These are phyloP conservation scores for Mythimna vitellina DNA, from an alignment of 2,888 invertebrate species.

Conservation along the genomic window DNA sequence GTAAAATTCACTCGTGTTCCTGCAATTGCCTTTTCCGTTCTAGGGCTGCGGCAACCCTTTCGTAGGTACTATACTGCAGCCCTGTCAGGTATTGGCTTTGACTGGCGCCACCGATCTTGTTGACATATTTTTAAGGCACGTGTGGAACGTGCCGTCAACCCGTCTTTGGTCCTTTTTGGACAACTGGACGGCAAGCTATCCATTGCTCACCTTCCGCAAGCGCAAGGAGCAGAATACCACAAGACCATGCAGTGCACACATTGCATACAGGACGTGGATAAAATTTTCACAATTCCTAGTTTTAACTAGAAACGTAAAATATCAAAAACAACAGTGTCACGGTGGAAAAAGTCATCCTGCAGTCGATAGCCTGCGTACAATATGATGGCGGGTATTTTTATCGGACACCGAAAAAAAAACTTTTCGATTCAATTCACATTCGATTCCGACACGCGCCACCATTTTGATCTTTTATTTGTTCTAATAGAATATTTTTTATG, in stretches of 20 bases:
- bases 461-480: constrained; percentile 45
- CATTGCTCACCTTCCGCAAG: no score
- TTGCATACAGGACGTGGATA: not conserved
- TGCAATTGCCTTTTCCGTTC: no score
- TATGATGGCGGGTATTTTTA: constrained; percentile 53
- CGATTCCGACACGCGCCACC: constrained; percentile 33
- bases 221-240: no score
- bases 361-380: constrained; percentile 37
- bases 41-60: no score
- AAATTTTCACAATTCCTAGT: not conserved
- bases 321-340: constrained; percentile 30
- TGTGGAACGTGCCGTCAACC: no score
- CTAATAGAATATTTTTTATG: constrained; percentile 33
- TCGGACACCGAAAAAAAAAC: constrained; percentile 34
- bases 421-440: constrained; percentile 58
- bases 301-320: constrained; percentile 18
- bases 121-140: no score
- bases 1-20: no score
- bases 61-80: no score
- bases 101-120: no score
- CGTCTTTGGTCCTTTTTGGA: no score
- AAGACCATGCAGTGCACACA: not conserved
- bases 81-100: no score
- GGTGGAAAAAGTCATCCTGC: constrained; percentile 34
- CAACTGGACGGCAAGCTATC: no score